A percentile compares a stretch with the other conserved stretches of the same genome.
Evolutionary conservation across 2,797 vertebrate genomes (phyloP).

Genomic region (Syngnathus rostellatus): DNA sequence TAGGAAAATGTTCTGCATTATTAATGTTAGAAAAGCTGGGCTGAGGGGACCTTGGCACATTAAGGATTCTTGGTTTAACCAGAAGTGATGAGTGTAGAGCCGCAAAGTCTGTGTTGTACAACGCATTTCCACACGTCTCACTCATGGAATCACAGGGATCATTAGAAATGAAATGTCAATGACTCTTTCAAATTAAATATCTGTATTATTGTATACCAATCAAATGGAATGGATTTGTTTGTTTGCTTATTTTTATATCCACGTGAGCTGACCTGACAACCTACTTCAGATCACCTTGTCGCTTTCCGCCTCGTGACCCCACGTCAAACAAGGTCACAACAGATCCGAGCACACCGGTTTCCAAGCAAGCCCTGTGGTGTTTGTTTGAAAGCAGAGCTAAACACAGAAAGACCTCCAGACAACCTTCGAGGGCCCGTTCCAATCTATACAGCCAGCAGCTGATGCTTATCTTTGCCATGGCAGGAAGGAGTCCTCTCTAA

Average conservation of each 20-base stretch:
- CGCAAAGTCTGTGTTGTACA: slow-evolving; percentile 37
- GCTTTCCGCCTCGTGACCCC: slow-evolving; percentile 28
- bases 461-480: slow-evolving; percentile 62
- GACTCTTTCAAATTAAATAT: not conserved
- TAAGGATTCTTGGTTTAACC: slow-evolving; percentile 59
- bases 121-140: slow-evolving; percentile 22
- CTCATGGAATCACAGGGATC: slow-evolving; percentile 4
- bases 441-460: slow-evolving; percentile 62
- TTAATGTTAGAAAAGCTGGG: slow-evolving; percentile 60
- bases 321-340: slow-evolving; percentile 45
- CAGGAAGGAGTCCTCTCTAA: slow-evolving; percentile 57
- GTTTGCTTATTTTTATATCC: too few relatives aligned
- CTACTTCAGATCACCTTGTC: slow-evolving; percentile 43
- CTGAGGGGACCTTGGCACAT: slow-evolving; percentile 63
- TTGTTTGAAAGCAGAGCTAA: slow-evolving; percentile 35
- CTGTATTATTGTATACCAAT: not conserved
- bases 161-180: not conserved
- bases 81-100: slow-evolving; percentile 55
- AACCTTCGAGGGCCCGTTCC: slow-evolving; percentile 62
- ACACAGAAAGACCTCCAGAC: slow-evolving; percentile 67
- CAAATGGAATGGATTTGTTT: not conserved
- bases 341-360: slow-evolving; percentile 32
- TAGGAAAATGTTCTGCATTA: slow-evolving; percentile 72
- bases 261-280: slow-evolving; percentile 20
- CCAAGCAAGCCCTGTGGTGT: slow-evolving; percentile 27